Percentiles rank a stretch among this genome's conserved stretches.
Conservation (phyloP, 2,797 vertebrate species). For the Enteromius afrohamiltoni region DNA sequence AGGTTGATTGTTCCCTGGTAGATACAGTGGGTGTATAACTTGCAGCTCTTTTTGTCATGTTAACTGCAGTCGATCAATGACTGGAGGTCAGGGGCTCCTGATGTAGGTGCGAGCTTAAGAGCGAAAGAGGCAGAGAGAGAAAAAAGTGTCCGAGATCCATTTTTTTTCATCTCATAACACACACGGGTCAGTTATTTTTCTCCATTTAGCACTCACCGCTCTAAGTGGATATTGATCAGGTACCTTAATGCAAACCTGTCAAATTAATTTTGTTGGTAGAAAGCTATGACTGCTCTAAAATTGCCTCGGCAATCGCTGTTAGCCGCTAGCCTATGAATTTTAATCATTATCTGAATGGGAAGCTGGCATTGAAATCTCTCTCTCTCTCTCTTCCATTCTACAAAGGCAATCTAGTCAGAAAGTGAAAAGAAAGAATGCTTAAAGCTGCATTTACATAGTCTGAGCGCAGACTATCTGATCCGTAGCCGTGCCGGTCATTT, state of each 20-base stretch:
- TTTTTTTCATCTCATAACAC: conserved; percentile 96
- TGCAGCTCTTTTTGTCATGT: conserved; percentile 89
- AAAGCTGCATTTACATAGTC: conserved; percentile 57
- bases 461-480: conserved; percentile 29
- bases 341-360: conserved; percentile 93
- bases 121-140: conserved; percentile 16
- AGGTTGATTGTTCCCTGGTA: conserved; percentile 88
- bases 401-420: conserved; percentile 35
- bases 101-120: conserved; percentile 91
- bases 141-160: conserved; percentile 94
- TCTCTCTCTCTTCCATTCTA: conserved; percentile 43
- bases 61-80: conserved; percentile 92
- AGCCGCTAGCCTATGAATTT: conserved; percentile 93
- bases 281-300: conserved; percentile 96
- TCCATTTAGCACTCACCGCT: conserved; percentile 96
- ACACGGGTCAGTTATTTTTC: conserved; percentile 94
- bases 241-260: conserved; percentile 99
- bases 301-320: conserved; percentile 89
- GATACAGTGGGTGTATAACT: conserved; percentile 83
- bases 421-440: conserved; percentile 39
- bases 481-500: neutral
- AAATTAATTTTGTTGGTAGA: conserved; percentile 99
- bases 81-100: conserved; percentile 86
- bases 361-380: conserved; percentile 71
- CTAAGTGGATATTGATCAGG: conserved; percentile 99